These are phyloP conservation scores for Acromyrmex heyeri DNA, from an alignment of 1,140 invertebrate species.

Conservation along the genomic window DNA sequence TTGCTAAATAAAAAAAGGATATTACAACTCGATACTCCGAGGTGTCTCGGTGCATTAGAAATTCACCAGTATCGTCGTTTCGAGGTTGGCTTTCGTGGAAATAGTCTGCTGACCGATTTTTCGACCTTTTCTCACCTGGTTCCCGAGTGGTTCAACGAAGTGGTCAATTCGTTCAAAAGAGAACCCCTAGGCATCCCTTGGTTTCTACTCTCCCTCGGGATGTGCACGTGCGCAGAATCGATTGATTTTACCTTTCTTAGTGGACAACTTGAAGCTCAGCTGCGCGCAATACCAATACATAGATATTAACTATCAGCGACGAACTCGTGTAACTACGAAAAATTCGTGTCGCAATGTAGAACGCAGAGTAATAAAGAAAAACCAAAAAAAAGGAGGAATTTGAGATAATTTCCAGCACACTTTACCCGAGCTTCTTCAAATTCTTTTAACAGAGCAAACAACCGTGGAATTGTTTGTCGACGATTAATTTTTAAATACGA, in stretches of 20 bases:
- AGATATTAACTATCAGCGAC: slow-evolving; percentile 64
- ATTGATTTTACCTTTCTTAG: slow-evolving; percentile 64
- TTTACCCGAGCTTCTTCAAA: background rate
- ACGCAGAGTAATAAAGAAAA: background rate
- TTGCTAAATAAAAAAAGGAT: slow-evolving; percentile 26
- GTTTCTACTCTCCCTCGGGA: slow-evolving; percentile 32
- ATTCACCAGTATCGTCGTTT: slow-evolving; percentile 28
- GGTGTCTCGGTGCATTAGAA: background rate
- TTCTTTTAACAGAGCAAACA: background rate
- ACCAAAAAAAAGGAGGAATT: background rate
- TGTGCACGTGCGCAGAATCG: slow-evolving; percentile 57
- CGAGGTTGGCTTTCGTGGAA: background rate
- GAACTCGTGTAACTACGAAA: background rate
- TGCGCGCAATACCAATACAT: slow-evolving; percentile 21
- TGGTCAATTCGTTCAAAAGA: slow-evolving; percentile 67
- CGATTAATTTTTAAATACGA: slow-evolving; percentile 43
- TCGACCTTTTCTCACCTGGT: slow-evolving; percentile 57
- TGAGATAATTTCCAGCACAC: background rate
- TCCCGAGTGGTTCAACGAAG: slow-evolving; percentile 40
- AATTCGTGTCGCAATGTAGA: background rate
- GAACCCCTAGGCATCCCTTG: slow-evolving; percentile 48
- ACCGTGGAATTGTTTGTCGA: background rate
- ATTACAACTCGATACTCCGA: background rate
- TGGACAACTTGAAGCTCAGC: slow-evolving; percentile 43
- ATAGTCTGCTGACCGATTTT: background rate